These are phyloP conservation scores for Maniola hyperantus DNA, from an alignment of 2,888 invertebrate genomes.

Conservation along the genomic window DNA sequence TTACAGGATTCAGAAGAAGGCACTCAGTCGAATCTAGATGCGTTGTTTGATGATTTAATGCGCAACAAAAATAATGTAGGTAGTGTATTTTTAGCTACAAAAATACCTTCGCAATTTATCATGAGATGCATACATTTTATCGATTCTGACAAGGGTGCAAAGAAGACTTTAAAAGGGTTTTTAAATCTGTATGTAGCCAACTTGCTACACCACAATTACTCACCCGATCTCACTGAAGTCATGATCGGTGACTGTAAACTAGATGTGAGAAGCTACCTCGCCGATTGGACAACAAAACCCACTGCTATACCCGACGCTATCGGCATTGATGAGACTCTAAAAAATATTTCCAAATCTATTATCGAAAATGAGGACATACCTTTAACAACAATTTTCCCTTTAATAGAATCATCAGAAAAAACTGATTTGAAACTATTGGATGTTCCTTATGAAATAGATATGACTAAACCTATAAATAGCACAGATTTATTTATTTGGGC, in stretches of 20 bases:
- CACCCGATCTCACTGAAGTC: conserved; percentile 74
- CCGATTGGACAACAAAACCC: conserved; percentile 72
- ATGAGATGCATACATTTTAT: conserved; percentile 70
- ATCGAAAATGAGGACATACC: conserved; percentile 58
- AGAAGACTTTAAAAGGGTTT: conserved; percentile 66
- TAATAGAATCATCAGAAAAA: conserved; percentile 50
- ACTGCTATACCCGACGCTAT: conserved; percentile 58
- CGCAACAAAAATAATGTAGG: conserved; percentile 60
- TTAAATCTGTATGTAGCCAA: conserved; percentile 74
- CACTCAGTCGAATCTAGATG: conserved; percentile 58
- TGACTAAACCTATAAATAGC: conserved; percentile 51
- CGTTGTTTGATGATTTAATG: conserved; percentile 68
- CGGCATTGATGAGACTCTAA: conserved; percentile 56
- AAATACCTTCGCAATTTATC: conserved; percentile 70
- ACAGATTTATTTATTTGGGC: conserved; percentile 70
- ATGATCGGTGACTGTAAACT: conserved; percentile 75
- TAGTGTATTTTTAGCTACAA: conserved; percentile 65
- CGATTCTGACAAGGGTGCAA: conserved; percentile 60
- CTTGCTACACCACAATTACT: conserved; percentile 84
- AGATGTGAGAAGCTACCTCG: conserved; percentile 75
- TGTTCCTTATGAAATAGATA: conserved; percentile 53
- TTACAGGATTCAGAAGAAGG: conserved; percentile 66
- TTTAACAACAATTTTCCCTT: conserved; percentile 59
- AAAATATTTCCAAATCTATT: conserved; percentile 69
- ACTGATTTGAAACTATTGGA: conserved; percentile 53